A percentile compares a stretch with the other conserved stretches of the same genome.
phyloP scores from a whole-genome alignment of 2,888 invertebrate species.

The Eupelmus urozonus region DNA sequence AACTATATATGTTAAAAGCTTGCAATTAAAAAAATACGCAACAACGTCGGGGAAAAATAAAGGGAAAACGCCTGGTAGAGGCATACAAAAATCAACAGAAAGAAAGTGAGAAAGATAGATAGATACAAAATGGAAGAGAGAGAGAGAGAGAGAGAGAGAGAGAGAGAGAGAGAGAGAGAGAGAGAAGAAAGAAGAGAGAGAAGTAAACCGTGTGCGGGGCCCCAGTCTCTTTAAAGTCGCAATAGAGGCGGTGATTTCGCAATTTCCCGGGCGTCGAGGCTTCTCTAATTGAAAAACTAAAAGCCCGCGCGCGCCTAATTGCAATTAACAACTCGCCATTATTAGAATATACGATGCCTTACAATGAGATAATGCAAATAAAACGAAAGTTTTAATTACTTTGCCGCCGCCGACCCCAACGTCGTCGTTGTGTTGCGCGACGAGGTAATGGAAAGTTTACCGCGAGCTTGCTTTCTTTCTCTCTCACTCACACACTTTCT shows the following conservation, averaged over 20 bases:
- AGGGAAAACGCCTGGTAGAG: background rate
- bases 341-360: conserved; percentile 76
- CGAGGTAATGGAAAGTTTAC: no score
- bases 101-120: background rate
- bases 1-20: conserved; percentile 32
- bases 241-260: conserved; percentile 52
- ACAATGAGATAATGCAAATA: conserved; percentile 77
- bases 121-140: background rate
- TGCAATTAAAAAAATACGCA: conserved; percentile 25
- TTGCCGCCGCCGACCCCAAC: conserved; percentile 72
- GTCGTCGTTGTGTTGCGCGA: no score
- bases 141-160: background rate
- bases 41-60: background rate
- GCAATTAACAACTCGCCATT: conserved; percentile 74
- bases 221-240: no score
- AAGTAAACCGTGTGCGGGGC: no score
- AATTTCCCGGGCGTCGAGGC: conserved; percentile 30
- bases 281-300: conserved; percentile 60
- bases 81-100: background rate
- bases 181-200: background rate
- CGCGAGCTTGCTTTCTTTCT: conserved; percentile 61
- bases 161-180: background rate
- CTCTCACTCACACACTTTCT: conserved; percentile 52
- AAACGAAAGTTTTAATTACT: conserved; percentile 77
- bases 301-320: conserved; percentile 71